Base-by-base conservation (phyloP, 2,113 vertebrate species). In the Tachuris rubrigastra region DNA sequence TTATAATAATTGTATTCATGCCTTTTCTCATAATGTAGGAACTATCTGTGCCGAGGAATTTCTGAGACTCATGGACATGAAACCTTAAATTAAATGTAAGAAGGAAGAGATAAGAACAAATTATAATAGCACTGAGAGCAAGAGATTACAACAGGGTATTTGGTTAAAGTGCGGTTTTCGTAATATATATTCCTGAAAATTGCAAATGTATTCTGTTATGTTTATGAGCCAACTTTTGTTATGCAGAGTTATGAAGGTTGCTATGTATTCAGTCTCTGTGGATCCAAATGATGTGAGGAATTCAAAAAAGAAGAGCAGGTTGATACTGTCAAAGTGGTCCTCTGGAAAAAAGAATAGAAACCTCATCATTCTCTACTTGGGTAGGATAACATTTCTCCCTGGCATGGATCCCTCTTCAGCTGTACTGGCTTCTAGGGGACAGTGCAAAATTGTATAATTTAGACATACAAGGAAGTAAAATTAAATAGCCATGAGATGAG, bases 401-500 rank as follows among this genome's bases (percentile, higher is more conserved):
- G 74, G 25, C 2, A 2, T 62, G 59, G 82, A 49, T 58, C 44
- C 25, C 41, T 94, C 87, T 85, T 65, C 75, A 58, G 18, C 60
- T n/a, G 33, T 59, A 28, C 63, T 95, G n/a, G 63, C 89, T 96
- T 81, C 90, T 94, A 83, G 90, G 67, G 85, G 82, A 93, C 78
- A 79, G 67, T 74, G 41, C 82, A 80, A 89, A 93, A 86, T 95
- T 85, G 90, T 30, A 16, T 96, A 89, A 96, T 96, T 96, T 93
- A 96, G 90, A 91, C 39, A 21, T 84, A 88, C 3, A 1, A 93
- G 90, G 82, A 83, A 88, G 75, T 93, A 76, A 91, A 96, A 97
- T 96, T 94, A 95, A 96, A 94, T 91, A 93, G 91, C 90, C 95
- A 94, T 96, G 92, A 96, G 93, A 96, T 84, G 93, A 97, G 79